Conservation (phyloP, 2,888 invertebrate genomes). For the Ennomos erosarius region DNA sequence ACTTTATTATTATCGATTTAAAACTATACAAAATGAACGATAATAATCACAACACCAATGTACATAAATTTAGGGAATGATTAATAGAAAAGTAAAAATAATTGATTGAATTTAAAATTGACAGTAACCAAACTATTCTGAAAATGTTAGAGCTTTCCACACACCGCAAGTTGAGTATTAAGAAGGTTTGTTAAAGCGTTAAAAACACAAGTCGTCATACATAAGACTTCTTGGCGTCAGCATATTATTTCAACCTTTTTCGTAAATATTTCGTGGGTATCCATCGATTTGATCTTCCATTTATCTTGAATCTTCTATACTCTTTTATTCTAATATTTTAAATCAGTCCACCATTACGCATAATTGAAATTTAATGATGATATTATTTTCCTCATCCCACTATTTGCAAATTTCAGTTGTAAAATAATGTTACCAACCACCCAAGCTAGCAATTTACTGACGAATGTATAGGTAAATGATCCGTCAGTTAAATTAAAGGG, state of each 20-base stretch:
- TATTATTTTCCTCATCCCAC: no score
- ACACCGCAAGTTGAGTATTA: no score
- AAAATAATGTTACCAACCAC: no score
- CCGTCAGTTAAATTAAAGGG: constrained; percentile 10
- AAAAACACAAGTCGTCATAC: not conserved
- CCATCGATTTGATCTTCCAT: no score
- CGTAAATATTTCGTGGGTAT: no score
- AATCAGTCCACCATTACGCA: no score
- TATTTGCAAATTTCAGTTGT: no score
- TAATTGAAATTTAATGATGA: no score
- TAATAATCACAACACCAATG: constrained; percentile 11
- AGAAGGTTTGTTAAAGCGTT: no score
- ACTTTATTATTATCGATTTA: constrained; percentile 1
- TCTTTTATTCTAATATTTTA: no score
- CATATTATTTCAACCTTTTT: no score
- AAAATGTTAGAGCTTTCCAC: not conserved
- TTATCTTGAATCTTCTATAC: no score
- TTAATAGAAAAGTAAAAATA: not conserved
- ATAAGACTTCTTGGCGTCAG: not conserved
- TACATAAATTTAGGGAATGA: not conserved
- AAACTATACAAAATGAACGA: not conserved
- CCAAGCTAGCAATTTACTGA: not conserved
- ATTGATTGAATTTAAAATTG: constrained; percentile 1
- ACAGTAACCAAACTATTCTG: not conserved
- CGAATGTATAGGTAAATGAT: constrained; percentile 4